Evolutionary conservation across 2,888 invertebrate species (phyloP).

Genomic region (Acleris holmiana): DNA sequence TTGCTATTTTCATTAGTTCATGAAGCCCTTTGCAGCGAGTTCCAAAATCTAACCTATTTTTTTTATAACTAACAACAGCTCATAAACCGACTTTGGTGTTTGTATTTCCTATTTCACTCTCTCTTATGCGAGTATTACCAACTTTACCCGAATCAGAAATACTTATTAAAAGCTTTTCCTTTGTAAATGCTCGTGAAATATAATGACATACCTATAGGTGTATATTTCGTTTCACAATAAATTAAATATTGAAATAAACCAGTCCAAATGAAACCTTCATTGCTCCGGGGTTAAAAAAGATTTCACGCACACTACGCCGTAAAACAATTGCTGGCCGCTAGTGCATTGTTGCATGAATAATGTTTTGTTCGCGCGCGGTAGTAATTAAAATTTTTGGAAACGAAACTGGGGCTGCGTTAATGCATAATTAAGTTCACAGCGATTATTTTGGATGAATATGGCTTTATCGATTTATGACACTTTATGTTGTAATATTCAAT

Average conservation of each 20-base stretch:
- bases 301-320: conserved; percentile 30
- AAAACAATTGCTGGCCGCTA: conserved; percentile 38
- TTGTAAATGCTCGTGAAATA: no score
- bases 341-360: conserved; percentile 44
- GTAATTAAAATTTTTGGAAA: conserved; percentile 48
- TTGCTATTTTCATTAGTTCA: no score
- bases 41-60: no score
- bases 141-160: no score
- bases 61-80: no score
- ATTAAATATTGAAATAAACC: background rate
- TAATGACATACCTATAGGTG: no score
- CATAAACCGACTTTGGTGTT: no score
- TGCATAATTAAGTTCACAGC: conserved; percentile 30
- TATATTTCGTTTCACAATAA: no score
- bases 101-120: no score
- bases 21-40: no score
- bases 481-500: background rate
- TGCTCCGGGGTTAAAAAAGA: conserved; percentile 6
- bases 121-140: no score
- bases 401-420: conserved; percentile 25
- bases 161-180: no score
- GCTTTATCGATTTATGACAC: background rate
- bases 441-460: conserved; percentile 13
- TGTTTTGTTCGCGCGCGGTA: conserved; percentile 42
- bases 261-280: background rate